Evolutionary conservation across 1,140 invertebrate species (phyloP).

Genomic region (Melanaphis sacchari): DNA sequence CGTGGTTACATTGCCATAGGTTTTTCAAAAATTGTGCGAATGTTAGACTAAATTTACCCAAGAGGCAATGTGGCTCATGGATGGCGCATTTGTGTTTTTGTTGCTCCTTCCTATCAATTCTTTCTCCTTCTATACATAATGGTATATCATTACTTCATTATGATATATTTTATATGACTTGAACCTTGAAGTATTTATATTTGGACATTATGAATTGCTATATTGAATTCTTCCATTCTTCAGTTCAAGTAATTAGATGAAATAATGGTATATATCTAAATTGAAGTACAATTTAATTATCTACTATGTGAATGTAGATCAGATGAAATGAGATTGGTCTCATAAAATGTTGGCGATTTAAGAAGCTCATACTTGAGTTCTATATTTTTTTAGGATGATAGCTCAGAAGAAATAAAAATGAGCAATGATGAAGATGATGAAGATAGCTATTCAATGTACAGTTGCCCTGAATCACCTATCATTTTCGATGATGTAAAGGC

Average conservation of each 20-base stretch:
- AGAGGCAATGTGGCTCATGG: slow-evolving; percentile 60
- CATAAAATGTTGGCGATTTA: slow-evolving; percentile 20
- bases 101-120: slow-evolving; percentile 43
- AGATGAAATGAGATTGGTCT: neutral
- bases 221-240: neutral
- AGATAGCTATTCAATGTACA: slow-evolving; percentile 63
- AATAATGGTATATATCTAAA: neutral
- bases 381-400: slow-evolving; percentile 54
- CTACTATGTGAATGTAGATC: no score
- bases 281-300: neutral
- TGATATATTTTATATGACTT: neutral
- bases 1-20: slow-evolving; percentile 60
- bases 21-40: slow-evolving; percentile 37
- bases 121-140: neutral
- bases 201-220: neutral
- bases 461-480: slow-evolving; percentile 61
- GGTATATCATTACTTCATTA: slow-evolving; percentile 10
- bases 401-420: slow-evolving; percentile 47
- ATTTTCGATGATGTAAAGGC: slow-evolving; percentile 49
- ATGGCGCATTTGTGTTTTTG: slow-evolving; percentile 60
- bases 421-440: slow-evolving; percentile 59
- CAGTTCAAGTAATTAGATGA: neutral
- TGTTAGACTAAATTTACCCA: slow-evolving; percentile 9
- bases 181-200: neutral
- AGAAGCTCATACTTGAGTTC: slow-evolving; percentile 8